Conservation (phyloP, 2,113 vertebrate genomes). For the Pseudorhombus dupliciocellatus region DNA sequence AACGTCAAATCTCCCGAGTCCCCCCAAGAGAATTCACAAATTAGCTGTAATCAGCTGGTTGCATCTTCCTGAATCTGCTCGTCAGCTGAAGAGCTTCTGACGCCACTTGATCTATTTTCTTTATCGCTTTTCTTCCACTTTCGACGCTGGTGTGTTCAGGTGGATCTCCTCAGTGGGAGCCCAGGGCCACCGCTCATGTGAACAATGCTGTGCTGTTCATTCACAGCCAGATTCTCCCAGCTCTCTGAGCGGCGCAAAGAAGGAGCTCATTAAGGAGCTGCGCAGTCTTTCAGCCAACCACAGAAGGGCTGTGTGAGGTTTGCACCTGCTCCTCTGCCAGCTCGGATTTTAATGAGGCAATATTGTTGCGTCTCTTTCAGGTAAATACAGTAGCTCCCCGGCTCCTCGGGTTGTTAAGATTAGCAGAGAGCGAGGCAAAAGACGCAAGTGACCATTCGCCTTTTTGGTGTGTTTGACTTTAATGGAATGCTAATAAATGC, state of each 20-base stretch:
- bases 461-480: constrained; percentile 11
- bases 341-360: constrained; percentile 68
- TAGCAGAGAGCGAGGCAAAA: constrained; percentile 13
- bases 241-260: constrained; percentile 52
- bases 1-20: constrained; percentile 20
- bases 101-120: constrained; percentile 11
- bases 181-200: constrained; percentile 34
- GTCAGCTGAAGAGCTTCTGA: constrained; percentile 3
- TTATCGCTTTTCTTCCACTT: constrained; percentile 25
- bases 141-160: constrained; percentile 40
- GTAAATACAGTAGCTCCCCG: constrained; percentile 54
- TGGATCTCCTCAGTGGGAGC: constrained; percentile 34
- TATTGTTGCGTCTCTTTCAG: constrained; percentile 53
- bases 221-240: constrained; percentile 50
- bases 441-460: constrained; percentile 23
- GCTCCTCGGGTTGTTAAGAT: constrained; percentile 43
- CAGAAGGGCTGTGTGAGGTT: constrained; percentile 47
- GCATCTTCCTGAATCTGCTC: constrained; percentile 6
- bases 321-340: constrained; percentile 70
- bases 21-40: constrained; percentile 4
- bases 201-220: constrained; percentile 68
- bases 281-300: constrained; percentile 57
- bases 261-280: constrained; percentile 69
- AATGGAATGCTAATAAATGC: constrained; percentile 32
- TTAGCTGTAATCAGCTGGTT: constrained; percentile 29